Percentiles rank a stretch among this genome's conserved stretches.
Conservation (phyloP, 2,113 vertebrate species). For the Canis aureus region DNA sequence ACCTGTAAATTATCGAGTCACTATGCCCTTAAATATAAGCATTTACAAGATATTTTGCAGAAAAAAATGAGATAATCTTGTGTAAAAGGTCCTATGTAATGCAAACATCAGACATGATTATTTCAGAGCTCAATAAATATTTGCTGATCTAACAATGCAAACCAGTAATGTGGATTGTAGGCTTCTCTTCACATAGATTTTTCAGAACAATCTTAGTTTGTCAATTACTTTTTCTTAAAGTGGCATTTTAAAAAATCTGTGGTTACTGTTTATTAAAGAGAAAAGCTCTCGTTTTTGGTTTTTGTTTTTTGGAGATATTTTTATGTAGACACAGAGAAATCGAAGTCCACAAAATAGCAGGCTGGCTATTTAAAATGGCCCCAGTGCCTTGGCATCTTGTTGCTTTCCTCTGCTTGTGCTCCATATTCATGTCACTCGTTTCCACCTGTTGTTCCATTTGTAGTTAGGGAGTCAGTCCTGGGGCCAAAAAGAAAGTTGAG, state of each 20-base stretch:
- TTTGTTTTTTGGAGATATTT: constrained; percentile 4
- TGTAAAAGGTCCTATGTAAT: neutral
- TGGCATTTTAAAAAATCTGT: neutral
- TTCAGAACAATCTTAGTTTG: neutral
- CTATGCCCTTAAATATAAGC: neutral
- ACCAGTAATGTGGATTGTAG: neutral
- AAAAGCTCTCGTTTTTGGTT: neutral
- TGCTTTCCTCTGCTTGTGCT: neutral
- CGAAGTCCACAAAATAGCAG: neutral
- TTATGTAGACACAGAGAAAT: neutral
- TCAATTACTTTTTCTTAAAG: neutral
- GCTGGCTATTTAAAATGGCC: neutral
- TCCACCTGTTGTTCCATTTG: neutral
- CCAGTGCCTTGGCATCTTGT: no score
- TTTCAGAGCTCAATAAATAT: neutral
- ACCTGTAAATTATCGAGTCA: neutral
- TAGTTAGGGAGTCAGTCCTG: neutral
- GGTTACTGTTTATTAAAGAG: neutral
- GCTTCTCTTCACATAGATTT: neutral
- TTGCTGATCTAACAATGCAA: neutral
- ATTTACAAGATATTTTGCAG: neutral
- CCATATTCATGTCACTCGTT: neutral
- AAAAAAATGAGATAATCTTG: neutral
- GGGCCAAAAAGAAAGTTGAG: constrained; percentile 12
- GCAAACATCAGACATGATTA: neutral